phyloP scores from a whole-genome alignment of 2,797 vertebrate genomes.

The Sebastes diaconus region DNA sequence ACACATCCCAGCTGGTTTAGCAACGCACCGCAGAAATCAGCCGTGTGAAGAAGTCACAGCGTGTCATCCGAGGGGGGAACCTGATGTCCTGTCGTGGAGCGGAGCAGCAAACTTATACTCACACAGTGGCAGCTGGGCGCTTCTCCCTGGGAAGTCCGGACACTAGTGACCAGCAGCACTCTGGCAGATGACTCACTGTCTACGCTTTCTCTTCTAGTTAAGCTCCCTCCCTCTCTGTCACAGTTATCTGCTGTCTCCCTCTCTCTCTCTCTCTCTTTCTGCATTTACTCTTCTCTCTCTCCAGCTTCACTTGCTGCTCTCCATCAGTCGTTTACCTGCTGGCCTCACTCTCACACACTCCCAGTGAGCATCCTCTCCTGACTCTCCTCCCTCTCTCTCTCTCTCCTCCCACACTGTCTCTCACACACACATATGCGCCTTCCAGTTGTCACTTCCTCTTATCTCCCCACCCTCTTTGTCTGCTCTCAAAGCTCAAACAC shows the following conservation, averaged over 20 bases:
- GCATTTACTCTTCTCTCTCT: slow-evolving; percentile 3
- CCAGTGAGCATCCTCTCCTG: slow-evolving; percentile 55
- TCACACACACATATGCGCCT: slow-evolving; percentile 27
- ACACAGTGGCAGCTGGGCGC: slow-evolving; percentile 32
- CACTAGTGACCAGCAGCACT: slow-evolving; percentile 40
- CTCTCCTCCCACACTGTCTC: slow-evolving; percentile 33
- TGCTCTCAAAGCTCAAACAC: slow-evolving; percentile 15
- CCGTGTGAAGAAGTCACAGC: slow-evolving; percentile 21
- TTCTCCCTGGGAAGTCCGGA: slow-evolving; percentile 47
- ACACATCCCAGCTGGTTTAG: slow-evolving; percentile 58
- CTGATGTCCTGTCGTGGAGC: slow-evolving; percentile 31
- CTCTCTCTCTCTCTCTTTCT: slow-evolving; percentile 4
- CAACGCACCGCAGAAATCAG: slow-evolving; percentile 19
- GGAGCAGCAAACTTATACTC: slow-evolving; percentile 64
- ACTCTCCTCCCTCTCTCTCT: slow-evolving; percentile 46
- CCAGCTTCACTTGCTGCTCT: slow-evolving; percentile 46
- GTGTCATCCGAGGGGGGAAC: neutral
- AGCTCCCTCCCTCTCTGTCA: slow-evolving; percentile 17
- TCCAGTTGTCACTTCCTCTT: slow-evolving; percentile 47
- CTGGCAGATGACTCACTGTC: slow-evolving; percentile 63
- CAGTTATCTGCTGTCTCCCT: slow-evolving; percentile 9
- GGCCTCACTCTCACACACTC: slow-evolving; percentile 50
- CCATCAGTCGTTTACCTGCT: slow-evolving; percentile 74
- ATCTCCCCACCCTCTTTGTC: slow-evolving; percentile 61
- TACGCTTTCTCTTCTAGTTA: slow-evolving; percentile 29